These are phyloP conservation scores for Platerodrilus igneus DNA, from an alignment of 2,888 invertebrate species.

Conservation along the genomic window DNA sequence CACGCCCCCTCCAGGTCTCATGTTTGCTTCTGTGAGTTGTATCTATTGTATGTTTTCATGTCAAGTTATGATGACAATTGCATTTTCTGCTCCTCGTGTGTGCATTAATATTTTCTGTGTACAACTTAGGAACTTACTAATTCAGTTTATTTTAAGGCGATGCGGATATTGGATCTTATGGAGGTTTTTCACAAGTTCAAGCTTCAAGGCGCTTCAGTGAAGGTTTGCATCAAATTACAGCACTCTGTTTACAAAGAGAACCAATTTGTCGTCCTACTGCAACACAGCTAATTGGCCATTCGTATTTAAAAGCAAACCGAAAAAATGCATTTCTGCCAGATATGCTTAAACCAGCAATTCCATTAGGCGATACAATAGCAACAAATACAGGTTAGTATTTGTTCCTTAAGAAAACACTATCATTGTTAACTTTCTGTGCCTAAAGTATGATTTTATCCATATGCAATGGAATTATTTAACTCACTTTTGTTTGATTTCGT, in stretches of 20 bases:
- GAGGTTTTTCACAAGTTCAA: constrained; percentile 42
- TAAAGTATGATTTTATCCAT: no score
- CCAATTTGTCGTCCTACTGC: constrained; percentile 67
- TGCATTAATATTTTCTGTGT: no score
- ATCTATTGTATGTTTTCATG: constrained; percentile 5
- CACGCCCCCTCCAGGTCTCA: no score
- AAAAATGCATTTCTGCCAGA: constrained; percentile 59
- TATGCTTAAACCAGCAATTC: constrained; percentile 64
- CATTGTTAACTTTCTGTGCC: no score
- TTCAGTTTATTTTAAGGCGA: background rate
- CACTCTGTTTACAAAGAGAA: constrained; percentile 65
- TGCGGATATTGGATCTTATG: constrained; percentile 18
- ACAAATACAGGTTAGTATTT: constrained; percentile 51
- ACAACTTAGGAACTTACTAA: background rate
- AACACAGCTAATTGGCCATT: constrained; percentile 64
- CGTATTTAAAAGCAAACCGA: constrained; percentile 69
- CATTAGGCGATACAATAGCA: constrained; percentile 56
- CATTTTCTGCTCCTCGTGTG: no score
- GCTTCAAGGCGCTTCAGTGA: constrained; percentile 64
- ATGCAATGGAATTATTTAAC: no score
- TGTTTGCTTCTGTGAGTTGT: no score
- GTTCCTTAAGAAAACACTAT: no score
- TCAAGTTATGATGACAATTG: no score
- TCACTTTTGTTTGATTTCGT: no score
- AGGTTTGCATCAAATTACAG: constrained; percentile 72